phyloP scores from a whole-genome alignment of 1,140 invertebrate genomes.

The Diploscapter pachys region DNA sequence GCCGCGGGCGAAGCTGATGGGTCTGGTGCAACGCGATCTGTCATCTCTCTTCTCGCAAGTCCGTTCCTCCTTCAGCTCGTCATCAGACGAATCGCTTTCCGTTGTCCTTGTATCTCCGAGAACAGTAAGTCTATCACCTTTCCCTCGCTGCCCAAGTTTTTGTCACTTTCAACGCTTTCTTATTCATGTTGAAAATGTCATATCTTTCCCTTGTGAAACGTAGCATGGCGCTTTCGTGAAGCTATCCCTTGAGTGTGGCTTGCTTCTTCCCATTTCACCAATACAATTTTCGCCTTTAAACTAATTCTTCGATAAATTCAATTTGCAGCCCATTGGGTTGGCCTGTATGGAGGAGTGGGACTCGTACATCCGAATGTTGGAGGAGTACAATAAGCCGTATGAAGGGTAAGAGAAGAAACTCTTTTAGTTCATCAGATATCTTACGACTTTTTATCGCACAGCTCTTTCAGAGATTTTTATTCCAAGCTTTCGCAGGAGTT shows the following conservation, averaged over 20 bases:
- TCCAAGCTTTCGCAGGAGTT: no score
- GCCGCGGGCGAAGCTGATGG: constrained; percentile 40
- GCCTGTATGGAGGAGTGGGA: constrained; percentile 54
- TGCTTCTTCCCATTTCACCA: no score
- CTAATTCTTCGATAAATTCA: neutral
- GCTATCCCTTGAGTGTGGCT: no score
- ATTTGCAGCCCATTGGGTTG: constrained; percentile 49
- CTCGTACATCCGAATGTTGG: constrained; percentile 51
- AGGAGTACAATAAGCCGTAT: constrained; percentile 41
- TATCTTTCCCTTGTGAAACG: no score
- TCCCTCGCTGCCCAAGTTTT: neutral
- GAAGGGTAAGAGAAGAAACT: constrained; percentile 22
- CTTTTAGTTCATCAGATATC: neutral
- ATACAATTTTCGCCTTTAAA: no score
- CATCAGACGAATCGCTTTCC: constrained; percentile 15
- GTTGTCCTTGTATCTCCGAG: constrained; percentile 44
- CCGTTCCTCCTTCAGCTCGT: no score
- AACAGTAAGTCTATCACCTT: constrained; percentile 38
- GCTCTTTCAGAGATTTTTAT: no score
- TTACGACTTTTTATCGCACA: no score
- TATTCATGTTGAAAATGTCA: no score
- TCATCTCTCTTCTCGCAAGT: constrained; percentile 41
- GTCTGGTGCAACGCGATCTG: constrained; percentile 39
- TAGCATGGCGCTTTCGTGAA: no score
- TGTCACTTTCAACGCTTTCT: no score